A percentile compares a stretch with the other conserved stretches of the same genome.
Conservation (phyloP, 2,113 vertebrate species). For the Hystrix brachyura region DNA sequence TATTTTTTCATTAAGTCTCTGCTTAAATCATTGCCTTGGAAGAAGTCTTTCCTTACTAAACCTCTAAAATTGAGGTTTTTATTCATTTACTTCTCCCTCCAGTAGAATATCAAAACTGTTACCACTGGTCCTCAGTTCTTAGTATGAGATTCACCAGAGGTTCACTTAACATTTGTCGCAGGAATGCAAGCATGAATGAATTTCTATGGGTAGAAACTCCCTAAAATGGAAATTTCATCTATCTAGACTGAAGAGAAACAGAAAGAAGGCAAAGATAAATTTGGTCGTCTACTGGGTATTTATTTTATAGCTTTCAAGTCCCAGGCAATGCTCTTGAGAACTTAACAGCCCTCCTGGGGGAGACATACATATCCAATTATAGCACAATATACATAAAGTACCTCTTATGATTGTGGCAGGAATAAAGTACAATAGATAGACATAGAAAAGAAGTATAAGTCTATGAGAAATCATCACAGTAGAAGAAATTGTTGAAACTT, state of each 20-base stretch:
- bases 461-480: conserved; percentile 3
- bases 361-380: conserved; percentile 30
- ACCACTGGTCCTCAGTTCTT: conserved; percentile 44
- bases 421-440: conserved; percentile 42
- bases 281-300: conserved; percentile 49
- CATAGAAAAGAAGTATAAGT: background rate
- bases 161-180: conserved; percentile 31
- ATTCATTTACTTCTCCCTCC: conserved; percentile 55
- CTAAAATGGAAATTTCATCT: conserved; percentile 51
- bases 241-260: conserved; percentile 57
- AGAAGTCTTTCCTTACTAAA: conserved; percentile 36
- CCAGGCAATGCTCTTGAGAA: conserved; percentile 63
- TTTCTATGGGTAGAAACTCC: background rate
- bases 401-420: conserved; percentile 11
- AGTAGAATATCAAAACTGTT: conserved; percentile 43
- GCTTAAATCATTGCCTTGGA: conserved; percentile 47
- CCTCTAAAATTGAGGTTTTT: conserved; percentile 56
- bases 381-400: conserved; percentile 38
- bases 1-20: conserved; percentile 53
- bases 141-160: conserved; percentile 28
- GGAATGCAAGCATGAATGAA: conserved; percentile 18
- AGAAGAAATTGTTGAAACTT: conserved; percentile 35
- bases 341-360: background rate
- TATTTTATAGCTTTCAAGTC: conserved; percentile 65
- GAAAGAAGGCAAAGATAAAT: conserved; percentile 66